Conservation (phyloP, 2,888 invertebrate species). For the Anorthoa munda region DNA sequence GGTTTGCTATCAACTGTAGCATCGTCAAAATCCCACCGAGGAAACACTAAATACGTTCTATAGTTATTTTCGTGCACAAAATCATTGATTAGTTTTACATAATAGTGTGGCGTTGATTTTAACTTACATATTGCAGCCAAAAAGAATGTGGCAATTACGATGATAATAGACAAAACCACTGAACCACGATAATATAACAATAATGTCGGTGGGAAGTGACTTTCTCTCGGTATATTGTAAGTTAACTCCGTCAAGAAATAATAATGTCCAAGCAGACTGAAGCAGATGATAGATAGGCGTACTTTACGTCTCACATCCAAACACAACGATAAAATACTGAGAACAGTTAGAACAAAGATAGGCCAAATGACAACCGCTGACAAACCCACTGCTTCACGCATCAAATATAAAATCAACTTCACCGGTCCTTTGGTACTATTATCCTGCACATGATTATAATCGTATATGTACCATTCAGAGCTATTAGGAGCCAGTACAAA, state of each 20-base stretch:
- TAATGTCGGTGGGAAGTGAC: constrained; percentile 66
- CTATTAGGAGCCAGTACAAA: background rate
- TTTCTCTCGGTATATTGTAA: constrained; percentile 65
- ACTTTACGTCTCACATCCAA: constrained; percentile 67
- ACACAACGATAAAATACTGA: constrained; percentile 68
- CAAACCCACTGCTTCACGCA: constrained; percentile 72
- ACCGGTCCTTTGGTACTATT: constrained; percentile 55
- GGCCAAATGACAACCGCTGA: constrained; percentile 72
- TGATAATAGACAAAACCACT: constrained; percentile 64
- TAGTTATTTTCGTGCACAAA: constrained; percentile 62
- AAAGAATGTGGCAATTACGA: constrained; percentile 65
- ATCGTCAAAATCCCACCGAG: constrained; percentile 63
- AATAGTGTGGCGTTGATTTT: constrained; percentile 52
- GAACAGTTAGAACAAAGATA: constrained; percentile 64
- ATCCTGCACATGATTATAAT: constrained; percentile 57
- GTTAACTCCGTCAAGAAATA: constrained; percentile 65
- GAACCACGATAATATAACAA: constrained; percentile 73
- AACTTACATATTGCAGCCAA: constrained; percentile 64
- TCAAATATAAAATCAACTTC: constrained; percentile 69
- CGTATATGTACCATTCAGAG: constrained; percentile 73
- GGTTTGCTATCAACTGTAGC: constrained; percentile 23
- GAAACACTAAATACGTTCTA: constrained; percentile 64
- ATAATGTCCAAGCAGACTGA: constrained; percentile 73
- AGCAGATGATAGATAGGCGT: constrained; percentile 67
- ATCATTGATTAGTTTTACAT: constrained; percentile 65